Base-by-base conservation (phyloP, 2,888 invertebrate genomes). In the Pandemis cinnamomeana region DNA sequence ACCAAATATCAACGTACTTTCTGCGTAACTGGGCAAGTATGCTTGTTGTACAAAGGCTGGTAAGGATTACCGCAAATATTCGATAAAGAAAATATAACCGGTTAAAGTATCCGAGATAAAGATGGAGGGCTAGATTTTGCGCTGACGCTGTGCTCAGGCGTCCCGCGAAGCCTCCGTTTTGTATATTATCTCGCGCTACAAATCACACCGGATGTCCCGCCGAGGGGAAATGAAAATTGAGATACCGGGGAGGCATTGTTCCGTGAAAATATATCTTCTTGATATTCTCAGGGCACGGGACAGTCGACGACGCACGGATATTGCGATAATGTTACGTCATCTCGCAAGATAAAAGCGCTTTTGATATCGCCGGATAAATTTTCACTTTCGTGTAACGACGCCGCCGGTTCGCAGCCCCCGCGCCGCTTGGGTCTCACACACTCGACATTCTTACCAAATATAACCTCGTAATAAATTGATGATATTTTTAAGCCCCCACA, bases 201-300 rank as follows among this genome's bases (percentile, higher is more conserved):
- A 92, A 93, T 93, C 92, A 93, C 91, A 92, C 88, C 90, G 91
- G 92, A 91, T 91, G 91, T 91, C 89, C 89, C 89, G 85, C 88
- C 85, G 87, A 90, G 91, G 92, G 91, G 91, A 92, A 92, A 93
- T 91, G 91, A 92, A 92, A 92, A 93, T 92, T 93, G 92, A 93
- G 93, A 92, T 92, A 93, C 92, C 91, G 89, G 88, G 84, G 88
- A 89, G 89, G 89, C 92, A 93, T 93, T 93, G 92, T 93, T 92
- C 92, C 90, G 91, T 91, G 90, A 90, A 92, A 92, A 92, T 92
- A 92, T 92, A 92, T 92, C 90, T 92, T 89, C 90, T 91, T 91
- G 91, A 91, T 92, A 91, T 92, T 92, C 88, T 87, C 86, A 84
- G 87, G 86, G 89, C 87, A 87, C 88, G 88, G 88, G 88, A 88